Evolutionary conservation across 2,888 invertebrate genomes (phyloP).

Genomic region (Agonopterix alstromeriana): DNA sequence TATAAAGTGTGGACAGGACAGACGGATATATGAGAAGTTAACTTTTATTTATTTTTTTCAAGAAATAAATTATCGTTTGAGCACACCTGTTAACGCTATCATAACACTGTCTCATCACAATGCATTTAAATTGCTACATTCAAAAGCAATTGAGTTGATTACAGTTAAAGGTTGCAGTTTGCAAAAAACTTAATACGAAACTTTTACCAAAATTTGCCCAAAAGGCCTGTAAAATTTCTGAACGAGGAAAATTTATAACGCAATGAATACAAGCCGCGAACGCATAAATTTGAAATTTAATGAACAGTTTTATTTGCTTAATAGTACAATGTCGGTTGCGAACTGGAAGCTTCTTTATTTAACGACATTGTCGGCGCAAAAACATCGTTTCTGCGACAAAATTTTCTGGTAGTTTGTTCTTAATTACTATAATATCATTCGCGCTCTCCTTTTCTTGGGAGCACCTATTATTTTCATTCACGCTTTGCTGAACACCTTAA

Average conservation of each 20-base stretch:
- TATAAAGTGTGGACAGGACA: slow-evolving; percentile 45
- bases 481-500: slow-evolving; percentile 54
- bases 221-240: background rate
- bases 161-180: no score
- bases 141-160: no score
- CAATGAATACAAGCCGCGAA: slow-evolving; percentile 29
- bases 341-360: slow-evolving; percentile 29
- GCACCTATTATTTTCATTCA: slow-evolving; percentile 51
- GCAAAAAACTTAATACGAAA: background rate
- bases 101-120: background rate
- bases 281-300: slow-evolving; percentile 32
- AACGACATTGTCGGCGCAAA: slow-evolving; percentile 37
- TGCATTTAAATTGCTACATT: no score
- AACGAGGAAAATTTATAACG: slow-evolving; percentile 24
- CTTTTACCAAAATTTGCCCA: background rate
- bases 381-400: slow-evolving; percentile 44
- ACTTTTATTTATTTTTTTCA: slow-evolving; percentile 2
- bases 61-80: slow-evolving; percentile 18
- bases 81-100: slow-evolving; percentile 25
- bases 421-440: slow-evolving; percentile 58
- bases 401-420: slow-evolving; percentile 53
- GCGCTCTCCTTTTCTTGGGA: slow-evolving; percentile 29
- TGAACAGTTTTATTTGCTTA: slow-evolving; percentile 34
- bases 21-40: slow-evolving; percentile 14
- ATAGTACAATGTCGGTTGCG: slow-evolving; percentile 19